Evolutionary conservation across 2,113 vertebrate species (phyloP).

Genomic region (Salvelinus sp.): DNA sequence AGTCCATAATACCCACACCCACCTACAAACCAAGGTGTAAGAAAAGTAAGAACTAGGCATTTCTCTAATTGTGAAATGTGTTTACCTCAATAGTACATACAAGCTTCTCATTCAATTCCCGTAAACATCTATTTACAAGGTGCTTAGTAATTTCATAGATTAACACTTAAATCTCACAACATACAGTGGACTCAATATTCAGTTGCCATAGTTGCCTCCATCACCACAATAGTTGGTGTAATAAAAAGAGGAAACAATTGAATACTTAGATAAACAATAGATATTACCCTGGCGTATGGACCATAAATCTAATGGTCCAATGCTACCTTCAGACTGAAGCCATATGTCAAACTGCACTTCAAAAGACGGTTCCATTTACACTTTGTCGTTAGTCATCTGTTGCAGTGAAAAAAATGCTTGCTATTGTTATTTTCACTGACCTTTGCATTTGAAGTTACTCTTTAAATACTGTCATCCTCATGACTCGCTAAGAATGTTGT

Average conservation of each 20-base stretch:
- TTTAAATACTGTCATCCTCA: too few relatives aligned
- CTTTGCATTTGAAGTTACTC: not conserved
- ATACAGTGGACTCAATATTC: not conserved
- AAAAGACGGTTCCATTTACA: not conserved
- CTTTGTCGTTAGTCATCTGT: conserved; percentile 23
- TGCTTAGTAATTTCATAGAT: not conserved
- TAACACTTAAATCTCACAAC: not conserved
- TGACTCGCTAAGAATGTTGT: too few relatives aligned
- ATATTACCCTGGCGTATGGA: too few relatives aligned
- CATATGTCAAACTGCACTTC: conserved; percentile 7
- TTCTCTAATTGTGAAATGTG: not conserved
- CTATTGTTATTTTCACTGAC: conserved; percentile 23
- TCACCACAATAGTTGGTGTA: too few relatives aligned
- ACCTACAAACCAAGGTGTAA: conserved; percentile 1
- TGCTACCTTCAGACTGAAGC: not conserved
- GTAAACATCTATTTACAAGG: not conserved
- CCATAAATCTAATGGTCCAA: too few relatives aligned
- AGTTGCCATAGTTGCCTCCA: too few relatives aligned
- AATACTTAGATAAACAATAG: too few relatives aligned
- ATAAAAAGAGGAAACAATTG: too few relatives aligned
- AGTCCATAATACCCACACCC: not conserved
- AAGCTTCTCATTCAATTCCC: not conserved
- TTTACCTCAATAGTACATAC: not conserved
- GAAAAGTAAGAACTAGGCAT: not conserved
- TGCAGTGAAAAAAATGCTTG: conserved; percentile 25